Conservation (phyloP, 2,113 vertebrate species). For the Eptesicus fuscus region DNA sequence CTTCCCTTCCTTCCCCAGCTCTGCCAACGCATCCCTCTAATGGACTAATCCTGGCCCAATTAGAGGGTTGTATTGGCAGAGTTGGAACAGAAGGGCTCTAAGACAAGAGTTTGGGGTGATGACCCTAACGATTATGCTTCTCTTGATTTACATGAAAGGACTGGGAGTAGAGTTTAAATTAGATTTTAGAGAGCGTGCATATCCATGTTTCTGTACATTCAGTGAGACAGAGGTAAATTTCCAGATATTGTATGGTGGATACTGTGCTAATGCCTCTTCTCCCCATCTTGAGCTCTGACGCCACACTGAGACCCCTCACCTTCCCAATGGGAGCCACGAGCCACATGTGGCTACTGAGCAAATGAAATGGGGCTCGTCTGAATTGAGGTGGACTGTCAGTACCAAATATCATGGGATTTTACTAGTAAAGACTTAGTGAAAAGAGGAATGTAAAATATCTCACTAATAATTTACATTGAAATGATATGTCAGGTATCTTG, state of each 20-base stretch:
- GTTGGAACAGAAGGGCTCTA: background rate
- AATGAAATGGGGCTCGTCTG: accelerated
- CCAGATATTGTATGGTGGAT: background rate
- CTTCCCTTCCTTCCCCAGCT: too few relatives aligned
- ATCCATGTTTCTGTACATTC: background rate
- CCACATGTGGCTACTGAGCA: background rate
- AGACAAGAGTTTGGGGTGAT: background rate
- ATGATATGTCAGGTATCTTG: background rate
- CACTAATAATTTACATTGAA: background rate
- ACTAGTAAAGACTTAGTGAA: background rate
- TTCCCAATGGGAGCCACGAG: accelerated
- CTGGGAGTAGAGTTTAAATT: background rate
- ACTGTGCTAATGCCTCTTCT: background rate
- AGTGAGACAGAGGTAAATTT: background rate
- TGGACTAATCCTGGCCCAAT: too few relatives aligned
- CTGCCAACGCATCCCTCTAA: too few relatives aligned
- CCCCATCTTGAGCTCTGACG: background rate
- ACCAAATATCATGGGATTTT: background rate
- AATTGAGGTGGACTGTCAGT: background rate
- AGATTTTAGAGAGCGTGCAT: background rate
- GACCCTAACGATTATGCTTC: background rate
- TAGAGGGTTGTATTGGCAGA: background rate
- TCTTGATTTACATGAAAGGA: background rate
- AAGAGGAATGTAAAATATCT: background rate
- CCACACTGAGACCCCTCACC: accelerated